Base-by-base conservation (phyloP, 2,113 vertebrate species). In the Sigmodon hispidus region DNA sequence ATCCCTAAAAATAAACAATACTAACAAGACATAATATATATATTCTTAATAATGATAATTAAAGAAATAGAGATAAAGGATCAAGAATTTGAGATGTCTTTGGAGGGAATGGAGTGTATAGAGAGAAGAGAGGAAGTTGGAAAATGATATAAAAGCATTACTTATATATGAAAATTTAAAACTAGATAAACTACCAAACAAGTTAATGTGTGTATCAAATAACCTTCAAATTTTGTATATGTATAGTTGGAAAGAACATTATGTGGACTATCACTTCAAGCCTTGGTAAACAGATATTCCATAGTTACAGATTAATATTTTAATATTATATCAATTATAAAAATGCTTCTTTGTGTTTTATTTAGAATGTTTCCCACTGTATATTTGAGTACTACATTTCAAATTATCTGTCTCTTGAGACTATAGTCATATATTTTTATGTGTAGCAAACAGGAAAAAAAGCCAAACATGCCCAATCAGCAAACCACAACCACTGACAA, bases 361-460 rank as follows among this genome's bases (percentile, higher is more conserved):
- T 52, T 96, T 3, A 91, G 93, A 94, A 90, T 22, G 34, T 34
- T 31, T 61, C 7, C 31, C 1, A 11, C 77, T 29, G 15, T 45
- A 22, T 48, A 69, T 83, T 59, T 89, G 16, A 93, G 21, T 61
- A 2, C 43, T 76, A 15, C 52, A 24, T 94, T 87, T 2, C 10
- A 75, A 59, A 24, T 93, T 93, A 85, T 75, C 67, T 93, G n/a
- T 87, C 86, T 89, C 36, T 36, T 59, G 19, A 93, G 67, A 89
- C 16, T 22, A 29, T 93, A 11, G 45, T 31, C 45, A 85, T 65
- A 65, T 0, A 93, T 3, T 21, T 84, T 7, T 90, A 43, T 76
- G 29, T 88, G 34, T 63, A n/a, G n/a, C n/a, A n/a, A n/a, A n/a
- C n/a, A n/a, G n/a, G n/a, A n/a, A n/a, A n/a, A n/a, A n/a, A n/a